Conservation (phyloP, 2,113 vertebrate species). For the Gracilinanus agilis region DNA sequence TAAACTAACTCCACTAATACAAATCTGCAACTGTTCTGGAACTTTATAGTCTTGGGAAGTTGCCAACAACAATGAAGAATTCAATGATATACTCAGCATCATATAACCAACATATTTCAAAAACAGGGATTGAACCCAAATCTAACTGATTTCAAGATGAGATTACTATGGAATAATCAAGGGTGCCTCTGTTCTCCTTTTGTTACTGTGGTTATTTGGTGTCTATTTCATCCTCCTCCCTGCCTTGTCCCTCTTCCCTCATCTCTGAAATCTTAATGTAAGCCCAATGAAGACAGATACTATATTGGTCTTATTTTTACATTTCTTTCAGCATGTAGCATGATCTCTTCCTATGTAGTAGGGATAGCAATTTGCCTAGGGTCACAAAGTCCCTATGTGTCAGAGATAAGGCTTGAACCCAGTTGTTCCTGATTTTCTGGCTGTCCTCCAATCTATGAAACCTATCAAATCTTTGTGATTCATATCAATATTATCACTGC, state of each 20-base stretch:
- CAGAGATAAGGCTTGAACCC: background rate
- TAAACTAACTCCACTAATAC: background rate
- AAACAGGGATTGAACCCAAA: background rate
- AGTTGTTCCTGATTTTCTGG: background rate
- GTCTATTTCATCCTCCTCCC: background rate
- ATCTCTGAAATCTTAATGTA: background rate
- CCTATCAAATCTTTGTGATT: background rate
- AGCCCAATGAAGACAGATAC: background rate
- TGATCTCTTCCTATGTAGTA: background rate
- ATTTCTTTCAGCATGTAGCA: background rate
- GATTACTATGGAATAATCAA: background rate
- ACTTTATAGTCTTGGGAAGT: background rate
- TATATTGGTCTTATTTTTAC: background rate
- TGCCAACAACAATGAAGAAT: background rate
- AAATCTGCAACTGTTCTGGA: background rate
- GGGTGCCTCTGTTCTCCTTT: background rate
- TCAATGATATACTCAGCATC: background rate
- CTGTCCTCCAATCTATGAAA: background rate
- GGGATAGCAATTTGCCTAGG: background rate
- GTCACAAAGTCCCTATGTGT: background rate
- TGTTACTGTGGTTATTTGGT: background rate
- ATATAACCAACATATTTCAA: background rate
- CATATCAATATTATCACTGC: background rate
- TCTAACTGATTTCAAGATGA: background rate
- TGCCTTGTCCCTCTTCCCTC: no score